phyloP scores from a whole-genome alignment of 2,113 vertebrate genomes.

The Rhinichthys klamathensis region DNA sequence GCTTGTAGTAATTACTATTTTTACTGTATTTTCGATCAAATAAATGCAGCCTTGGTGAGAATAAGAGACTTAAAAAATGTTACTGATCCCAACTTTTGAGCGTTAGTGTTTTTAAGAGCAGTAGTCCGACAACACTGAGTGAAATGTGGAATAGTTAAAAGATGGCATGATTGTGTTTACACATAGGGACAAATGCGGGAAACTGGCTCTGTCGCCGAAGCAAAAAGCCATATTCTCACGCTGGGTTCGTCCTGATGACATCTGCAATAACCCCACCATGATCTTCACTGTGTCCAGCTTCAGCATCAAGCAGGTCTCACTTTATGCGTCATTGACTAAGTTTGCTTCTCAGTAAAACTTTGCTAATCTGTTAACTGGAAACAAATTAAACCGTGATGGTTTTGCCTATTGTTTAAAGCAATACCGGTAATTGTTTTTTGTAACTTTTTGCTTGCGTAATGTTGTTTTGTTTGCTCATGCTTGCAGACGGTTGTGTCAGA shows the following conservation, averaged over 20 bases:
- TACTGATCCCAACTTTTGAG: no score
- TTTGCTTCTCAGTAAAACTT: neutral
- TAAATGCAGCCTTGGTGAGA: neutral
- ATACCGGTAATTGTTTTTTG: neutral
- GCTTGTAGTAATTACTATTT: neutral
- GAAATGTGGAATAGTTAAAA: neutral
- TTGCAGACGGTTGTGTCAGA: conserved; percentile 95
- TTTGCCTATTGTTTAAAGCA: neutral
- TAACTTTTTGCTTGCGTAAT: neutral
- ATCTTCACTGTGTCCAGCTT: conserved; percentile 99
- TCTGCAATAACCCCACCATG: conserved; percentile 94
- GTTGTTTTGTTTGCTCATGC: conserved; percentile 16
- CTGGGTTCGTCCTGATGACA: conserved; percentile 94
- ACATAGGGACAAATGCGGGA: conserved; percentile 88
- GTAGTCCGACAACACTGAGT: neutral
- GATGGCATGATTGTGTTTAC: conserved; percentile 27
- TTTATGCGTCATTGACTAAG: neutral
- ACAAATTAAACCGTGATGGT: neutral
- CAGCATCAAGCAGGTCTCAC: conserved; percentile 95
- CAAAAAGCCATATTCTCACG: conserved; percentile 94
- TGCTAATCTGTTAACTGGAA: neutral
- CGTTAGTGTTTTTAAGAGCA: neutral
- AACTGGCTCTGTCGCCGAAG: conserved; percentile 92
- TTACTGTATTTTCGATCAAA: neutral
- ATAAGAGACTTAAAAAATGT: neutral